Percentiles rank a stretch among this genome's conserved stretches.
Conservation (phyloP, 2,797 vertebrate genomes). For the Anableps anableps region DNA sequence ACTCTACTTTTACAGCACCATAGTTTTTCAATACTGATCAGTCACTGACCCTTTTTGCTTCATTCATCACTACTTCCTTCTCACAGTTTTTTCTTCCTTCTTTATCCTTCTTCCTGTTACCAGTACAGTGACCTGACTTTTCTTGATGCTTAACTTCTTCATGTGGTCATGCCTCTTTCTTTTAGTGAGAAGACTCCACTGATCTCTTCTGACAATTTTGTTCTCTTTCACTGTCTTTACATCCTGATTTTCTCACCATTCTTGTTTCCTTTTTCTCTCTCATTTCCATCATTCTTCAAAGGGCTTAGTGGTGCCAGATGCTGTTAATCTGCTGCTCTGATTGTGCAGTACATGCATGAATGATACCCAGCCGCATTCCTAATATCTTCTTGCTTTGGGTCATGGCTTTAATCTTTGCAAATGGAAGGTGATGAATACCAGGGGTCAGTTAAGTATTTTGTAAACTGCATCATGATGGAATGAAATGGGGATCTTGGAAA, state of each 20-base stretch:
- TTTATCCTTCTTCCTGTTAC: constrained; percentile 54
- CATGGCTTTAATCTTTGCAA: constrained; percentile 70
- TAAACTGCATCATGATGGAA: constrained; percentile 37
- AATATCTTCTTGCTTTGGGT: constrained; percentile 60
- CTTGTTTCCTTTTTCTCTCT: neutral
- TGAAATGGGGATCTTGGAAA: constrained; percentile 7
- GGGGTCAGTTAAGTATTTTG: constrained; percentile 51
- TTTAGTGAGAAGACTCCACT: constrained; percentile 39
- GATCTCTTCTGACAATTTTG: constrained; percentile 28
- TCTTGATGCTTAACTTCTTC: constrained; percentile 25
- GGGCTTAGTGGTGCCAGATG: constrained; percentile 58
- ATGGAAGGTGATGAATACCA: constrained; percentile 71
- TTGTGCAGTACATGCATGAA: constrained; percentile 67
- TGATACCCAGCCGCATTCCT: constrained; percentile 62
- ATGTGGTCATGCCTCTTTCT: constrained; percentile 19
- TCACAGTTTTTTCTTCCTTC: constrained; percentile 41
- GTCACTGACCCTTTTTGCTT: constrained; percentile 74
- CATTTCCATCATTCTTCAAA: constrained; percentile 58
- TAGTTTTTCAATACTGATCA: constrained; percentile 78
- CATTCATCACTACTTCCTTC: constrained; percentile 76
- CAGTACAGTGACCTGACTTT: constrained; percentile 26
- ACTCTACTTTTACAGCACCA: constrained; percentile 73
- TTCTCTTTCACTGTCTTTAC: constrained; percentile 8
- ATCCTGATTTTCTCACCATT: neutral
- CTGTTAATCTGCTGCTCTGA: constrained; percentile 66